Percentiles rank a stretch among this genome's conserved stretches.
Evolutionary conservation across 1,140 invertebrate species (phyloP).

Genomic region (Anoplolepis gracilipes): DNA sequence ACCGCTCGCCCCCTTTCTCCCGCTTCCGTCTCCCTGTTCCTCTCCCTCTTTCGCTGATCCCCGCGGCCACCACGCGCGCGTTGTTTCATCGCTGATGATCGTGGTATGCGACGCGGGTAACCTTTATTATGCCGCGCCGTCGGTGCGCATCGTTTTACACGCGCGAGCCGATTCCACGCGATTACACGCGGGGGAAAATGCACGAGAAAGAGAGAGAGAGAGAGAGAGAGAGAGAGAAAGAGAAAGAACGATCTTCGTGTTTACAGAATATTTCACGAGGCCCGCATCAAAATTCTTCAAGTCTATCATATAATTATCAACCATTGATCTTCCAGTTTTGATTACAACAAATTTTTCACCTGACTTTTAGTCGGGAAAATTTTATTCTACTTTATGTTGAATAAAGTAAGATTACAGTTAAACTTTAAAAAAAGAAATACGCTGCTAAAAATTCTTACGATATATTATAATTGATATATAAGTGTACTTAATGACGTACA

Average conservation of each 20-base stretch:
- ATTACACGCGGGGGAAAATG: slow-evolving; percentile 36
- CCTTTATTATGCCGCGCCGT: slow-evolving; percentile 65
- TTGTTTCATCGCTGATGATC: slow-evolving; percentile 60
- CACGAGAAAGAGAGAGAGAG: not conserved
- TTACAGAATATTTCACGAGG: not conserved
- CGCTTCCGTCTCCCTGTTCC: slow-evolving; percentile 3
- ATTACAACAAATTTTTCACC: not conserved
- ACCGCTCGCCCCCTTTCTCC: not conserved
- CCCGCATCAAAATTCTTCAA: not conserved
- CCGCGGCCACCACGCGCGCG: slow-evolving; percentile 46
- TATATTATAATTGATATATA: no score
- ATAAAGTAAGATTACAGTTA: not conserved
- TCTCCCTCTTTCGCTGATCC: slow-evolving; percentile 66
- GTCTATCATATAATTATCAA: not conserved
- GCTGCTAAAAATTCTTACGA: not conserved
- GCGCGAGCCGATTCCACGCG: slow-evolving; percentile 38
- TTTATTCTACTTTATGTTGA: not conserved
- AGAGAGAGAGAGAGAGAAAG: not conserved
- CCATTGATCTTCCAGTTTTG: not conserved
- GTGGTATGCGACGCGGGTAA: slow-evolving; percentile 61
- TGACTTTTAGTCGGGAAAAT: not conserved
- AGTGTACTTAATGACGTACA: no score
- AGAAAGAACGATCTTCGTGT: not conserved
- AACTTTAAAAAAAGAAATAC: not conserved
- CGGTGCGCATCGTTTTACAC: slow-evolving; percentile 9